phyloP scores from a whole-genome alignment of 2,888 invertebrate genomes.

The Pammene fasciana region DNA sequence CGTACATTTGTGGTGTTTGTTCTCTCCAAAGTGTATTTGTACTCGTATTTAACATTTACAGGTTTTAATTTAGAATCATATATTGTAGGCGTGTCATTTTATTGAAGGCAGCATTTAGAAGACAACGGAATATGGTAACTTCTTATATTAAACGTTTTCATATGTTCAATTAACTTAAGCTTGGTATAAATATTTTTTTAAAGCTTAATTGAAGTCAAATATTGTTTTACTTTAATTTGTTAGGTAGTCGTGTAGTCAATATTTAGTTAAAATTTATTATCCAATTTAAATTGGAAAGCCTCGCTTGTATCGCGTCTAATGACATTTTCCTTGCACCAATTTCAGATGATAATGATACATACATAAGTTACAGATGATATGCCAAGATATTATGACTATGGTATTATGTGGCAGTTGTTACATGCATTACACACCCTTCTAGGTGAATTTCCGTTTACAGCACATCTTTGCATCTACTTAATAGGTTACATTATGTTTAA shows the following conservation, averaged over 20 bases:
- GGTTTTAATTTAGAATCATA: slow-evolving; percentile 35
- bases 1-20: slow-evolving; percentile 23
- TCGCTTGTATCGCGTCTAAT: slow-evolving; percentile 42
- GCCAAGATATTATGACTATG: slow-evolving; percentile 63
- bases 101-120: slow-evolving; percentile 43
- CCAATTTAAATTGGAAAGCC: slow-evolving; percentile 34
- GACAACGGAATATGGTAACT: slow-evolving; percentile 41
- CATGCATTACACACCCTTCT: slow-evolving; percentile 72
- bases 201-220: slow-evolving; percentile 5
- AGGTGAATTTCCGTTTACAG: slow-evolving; percentile 73
- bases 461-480: slow-evolving; percentile 32
- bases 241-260: slow-evolving; percentile 33
- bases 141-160: slow-evolving; percentile 13
- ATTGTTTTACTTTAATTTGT: slow-evolving; percentile 28
- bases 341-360: slow-evolving; percentile 58
- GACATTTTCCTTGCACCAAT: slow-evolving; percentile 73
- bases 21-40: slow-evolving; percentile 23
- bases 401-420: slow-evolving; percentile 80
- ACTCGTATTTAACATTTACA: slow-evolving; percentile 41
- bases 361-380: slow-evolving; percentile 52
- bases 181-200: slow-evolving; percentile 23
- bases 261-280: slow-evolving; percentile 36
- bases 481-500: slow-evolving; percentile 27
- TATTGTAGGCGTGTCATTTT: slow-evolving; percentile 38
- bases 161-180: no score